Base-by-base conservation (phyloP, 2,113 vertebrate genomes). In the Machaerirhynchus nigripectus region DNA sequence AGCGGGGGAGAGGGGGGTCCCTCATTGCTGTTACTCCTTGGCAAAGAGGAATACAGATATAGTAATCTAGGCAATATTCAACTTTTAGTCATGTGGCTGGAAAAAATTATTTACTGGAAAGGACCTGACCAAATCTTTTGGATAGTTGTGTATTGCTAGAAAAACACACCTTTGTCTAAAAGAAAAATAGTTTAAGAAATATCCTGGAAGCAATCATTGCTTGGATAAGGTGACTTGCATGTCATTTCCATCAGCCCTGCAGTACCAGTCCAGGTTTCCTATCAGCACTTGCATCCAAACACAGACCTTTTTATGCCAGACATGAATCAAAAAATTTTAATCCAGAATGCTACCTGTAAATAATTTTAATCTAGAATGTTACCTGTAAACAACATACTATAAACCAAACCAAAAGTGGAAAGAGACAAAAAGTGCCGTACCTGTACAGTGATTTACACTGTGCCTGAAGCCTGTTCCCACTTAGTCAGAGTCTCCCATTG, bases 401-500 rank as follows among this genome's bases (percentile, higher is more conserved):
- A 87, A 92, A 67, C 68, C 49, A 77, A 87, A 73, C 49, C 40
- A 76, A 50, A 75, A 78, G 20, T 18, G 39, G 46, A 33, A 69
- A 57, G 33, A 64, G 42, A 59, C 10, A 3, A 60, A 44, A 90
- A 61, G 15, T 59, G 67, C 69, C 6, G 23, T 81, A 93, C 84
- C 95, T 96, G 68, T 59, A 28, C 57, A 60, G 27, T 57, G 70
- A 59, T 80, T 93, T 87, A 63, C 74, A 52, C 73, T 21, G 37
- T 42, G 89, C 50, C 87, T 82, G 81, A 64, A 96, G 63, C 69
- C 63, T 91, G 55, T 21, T 95, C 69, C 76, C 60, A 24, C 61
- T 87, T 94, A 89, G 37, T 55, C 87, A 83, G 79, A 95, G 50
- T 61, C 53, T 91, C 68, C 53, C 67, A 61, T 7, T 94, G 82